Conservation (phyloP, 2,113 vertebrate species). For the Lasiurus borealis region DNA sequence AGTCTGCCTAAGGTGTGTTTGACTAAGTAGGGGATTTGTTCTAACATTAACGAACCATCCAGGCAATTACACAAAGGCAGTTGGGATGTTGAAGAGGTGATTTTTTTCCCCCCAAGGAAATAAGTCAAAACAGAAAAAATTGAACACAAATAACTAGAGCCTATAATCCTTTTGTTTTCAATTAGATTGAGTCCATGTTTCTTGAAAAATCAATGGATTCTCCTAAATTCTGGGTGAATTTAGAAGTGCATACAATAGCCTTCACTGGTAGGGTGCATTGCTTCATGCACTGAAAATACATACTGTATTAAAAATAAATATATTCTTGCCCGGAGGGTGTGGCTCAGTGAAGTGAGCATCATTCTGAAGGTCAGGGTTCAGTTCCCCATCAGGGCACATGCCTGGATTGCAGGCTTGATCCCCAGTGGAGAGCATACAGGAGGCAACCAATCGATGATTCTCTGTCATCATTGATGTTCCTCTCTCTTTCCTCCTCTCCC, state of each 20-base stretch:
- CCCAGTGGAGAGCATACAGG: too few relatives aligned
- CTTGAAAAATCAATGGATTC: background rate
- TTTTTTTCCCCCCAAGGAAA: background rate
- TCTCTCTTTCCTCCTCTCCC: too few relatives aligned
- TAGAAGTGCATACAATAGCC: background rate
- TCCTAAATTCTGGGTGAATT: background rate
- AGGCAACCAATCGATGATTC: too few relatives aligned
- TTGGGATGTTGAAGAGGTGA: background rate
- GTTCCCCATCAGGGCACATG: too few relatives aligned
- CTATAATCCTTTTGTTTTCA: background rate
- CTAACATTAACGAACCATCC: background rate
- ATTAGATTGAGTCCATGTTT: background rate
- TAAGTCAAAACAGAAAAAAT: slow-evolving; percentile 9
- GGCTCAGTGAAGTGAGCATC: too few relatives aligned
- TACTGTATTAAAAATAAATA: background rate
- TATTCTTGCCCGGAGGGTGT: too few relatives aligned
- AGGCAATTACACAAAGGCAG: background rate
- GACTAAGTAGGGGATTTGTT: background rate
- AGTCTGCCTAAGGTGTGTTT: background rate
- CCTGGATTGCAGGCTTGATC: too few relatives aligned
- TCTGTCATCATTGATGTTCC: too few relatives aligned
- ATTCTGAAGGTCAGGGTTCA: too few relatives aligned
- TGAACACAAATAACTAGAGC: background rate
- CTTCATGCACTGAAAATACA: background rate
- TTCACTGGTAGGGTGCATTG: background rate